Base-by-base conservation (phyloP, 2,113 vertebrate genomes). In the Oncorhynchus keta region DNA sequence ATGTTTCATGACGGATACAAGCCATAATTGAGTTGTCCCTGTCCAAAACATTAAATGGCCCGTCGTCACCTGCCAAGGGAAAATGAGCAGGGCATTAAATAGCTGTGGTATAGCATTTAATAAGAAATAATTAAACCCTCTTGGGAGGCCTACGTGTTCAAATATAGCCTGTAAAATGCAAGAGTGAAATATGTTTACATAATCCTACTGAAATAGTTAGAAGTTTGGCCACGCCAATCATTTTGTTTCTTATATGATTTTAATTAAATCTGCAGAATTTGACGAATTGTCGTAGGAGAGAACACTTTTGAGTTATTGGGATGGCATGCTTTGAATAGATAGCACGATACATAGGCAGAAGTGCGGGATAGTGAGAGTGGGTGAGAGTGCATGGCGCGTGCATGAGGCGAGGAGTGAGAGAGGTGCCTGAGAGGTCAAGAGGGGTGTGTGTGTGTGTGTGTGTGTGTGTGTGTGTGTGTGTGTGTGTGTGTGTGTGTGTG, bases 31-130 rank as follows among this genome's bases (percentile, higher is more conserved):
- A 68, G 70, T 71, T 67, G 9, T 76, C 48, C 48, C 28, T 73
- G 61, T 11, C 30, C 74, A 76, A 76, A 66, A 66, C 39, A 39
- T 24, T 72, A 68, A 28, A 77, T 70, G 45, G 49, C 22, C 69
- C 49, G 28, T 30, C 67, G 35, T 80, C 48, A 81, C 24, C 49
- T 67, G 57, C 70, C 70, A 45, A 18, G 5, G 59, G 3, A 2
- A 20, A 57, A 57, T 57, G 13, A 57, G 55, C 18, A 18, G 59
- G 59, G n/a, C n/a, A 24, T 62, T 62, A 62, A 62, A 62, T 62
- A 57, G 14, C 13, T 20, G 59, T 62, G 59, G n/a, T 22, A 62
- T 16, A 24, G 59, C 59, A 9, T 62, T 62, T 24, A 24, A 62
- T 62, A 62, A 62, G 7, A 62, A 55, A 62, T 18, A 8, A 62